phyloP scores from a whole-genome alignment of 2,113 vertebrate genomes.

The Rynchops niger region DNA sequence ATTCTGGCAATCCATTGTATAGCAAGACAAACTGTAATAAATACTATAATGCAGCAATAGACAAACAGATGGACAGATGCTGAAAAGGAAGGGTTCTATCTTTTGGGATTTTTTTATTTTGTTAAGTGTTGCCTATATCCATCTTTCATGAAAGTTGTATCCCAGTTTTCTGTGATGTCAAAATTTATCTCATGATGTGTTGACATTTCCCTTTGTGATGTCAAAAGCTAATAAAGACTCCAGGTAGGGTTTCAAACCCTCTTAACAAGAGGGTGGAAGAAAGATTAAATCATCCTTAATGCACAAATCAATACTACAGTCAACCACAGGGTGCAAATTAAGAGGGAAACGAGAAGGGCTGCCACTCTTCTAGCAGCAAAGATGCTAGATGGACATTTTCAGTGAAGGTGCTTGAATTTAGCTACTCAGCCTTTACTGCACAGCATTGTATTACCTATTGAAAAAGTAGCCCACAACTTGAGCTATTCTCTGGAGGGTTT shows the following conservation, averaged over 20 bases:
- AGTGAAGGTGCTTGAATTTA: neutral
- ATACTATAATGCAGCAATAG: slow-evolving; percentile 41
- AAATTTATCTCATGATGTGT: slow-evolving; percentile 42
- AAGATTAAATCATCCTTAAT: slow-evolving; percentile 60
- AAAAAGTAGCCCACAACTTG: neutral
- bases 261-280: slow-evolving; percentile 33
- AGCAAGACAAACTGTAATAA: slow-evolving; percentile 69
- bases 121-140: neutral
- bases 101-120: neutral
- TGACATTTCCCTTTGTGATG: slow-evolving; percentile 36
- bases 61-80: slow-evolving; percentile 35
- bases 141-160: neutral
- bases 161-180: neutral
- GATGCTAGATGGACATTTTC: slow-evolving; percentile 2
- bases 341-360: slow-evolving; percentile 23
- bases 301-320: slow-evolving; percentile 36
- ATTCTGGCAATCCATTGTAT: slow-evolving; percentile 71
- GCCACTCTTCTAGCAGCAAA: neutral
- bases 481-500: neutral
- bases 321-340: slow-evolving; percentile 40
- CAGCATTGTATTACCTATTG: neutral
- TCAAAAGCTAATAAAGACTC: slow-evolving; percentile 54
- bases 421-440: neutral
- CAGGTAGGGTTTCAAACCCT: slow-evolving; percentile 19
- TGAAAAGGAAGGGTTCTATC: neutral